Evolutionary conservation across 2,113 vertebrate species (phyloP).

Genomic region (Dicrurus megarhynchus): DNA sequence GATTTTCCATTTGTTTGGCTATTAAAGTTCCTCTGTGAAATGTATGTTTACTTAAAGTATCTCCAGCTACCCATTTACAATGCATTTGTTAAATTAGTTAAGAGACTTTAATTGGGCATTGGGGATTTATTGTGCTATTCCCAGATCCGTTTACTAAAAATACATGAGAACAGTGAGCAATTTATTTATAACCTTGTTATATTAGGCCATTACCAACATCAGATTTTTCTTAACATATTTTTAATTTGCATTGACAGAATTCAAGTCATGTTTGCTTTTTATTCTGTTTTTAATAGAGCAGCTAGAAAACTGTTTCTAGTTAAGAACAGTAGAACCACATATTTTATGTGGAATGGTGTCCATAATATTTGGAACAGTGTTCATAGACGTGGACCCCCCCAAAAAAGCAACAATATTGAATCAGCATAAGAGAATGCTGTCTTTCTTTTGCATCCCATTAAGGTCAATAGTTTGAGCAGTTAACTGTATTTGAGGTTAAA

Average conservation of each 20-base stretch:
- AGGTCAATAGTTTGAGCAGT: not conserved
- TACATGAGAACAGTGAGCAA: constrained; percentile 42
- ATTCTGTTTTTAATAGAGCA: constrained; percentile 38
- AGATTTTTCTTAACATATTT: constrained; percentile 6
- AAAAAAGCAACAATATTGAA: constrained; percentile 22
- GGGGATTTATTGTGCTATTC: constrained; percentile 66
- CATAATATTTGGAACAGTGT: constrained; percentile 32
- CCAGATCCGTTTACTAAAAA: constrained; percentile 71
- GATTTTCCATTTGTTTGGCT: constrained; percentile 64
- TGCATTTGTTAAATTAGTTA: constrained; percentile 72
- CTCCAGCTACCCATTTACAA: constrained; percentile 61
- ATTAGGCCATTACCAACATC: constrained; percentile 41
- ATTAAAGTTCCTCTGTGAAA: constrained; percentile 57
- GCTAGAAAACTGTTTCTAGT: constrained; percentile 26
- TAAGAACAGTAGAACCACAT: constrained; percentile 47
- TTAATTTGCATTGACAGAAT: constrained; percentile 52
- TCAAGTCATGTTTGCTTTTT: constrained; percentile 3
- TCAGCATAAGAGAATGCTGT: not conserved
- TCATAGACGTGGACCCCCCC: not conserved
- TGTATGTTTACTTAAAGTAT: constrained; percentile 70
- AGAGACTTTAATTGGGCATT: constrained; percentile 71
- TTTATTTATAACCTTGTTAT: constrained; percentile 70
- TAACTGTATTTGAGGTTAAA: not conserved
- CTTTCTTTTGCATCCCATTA: not conserved
- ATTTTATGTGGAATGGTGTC: constrained; percentile 50